A percentile compares a stretch with the other conserved stretches of the same genome.
These are phyloP conservation scores for Alaudala cheleensis DNA, from an alignment of 2,113 vertebrate genomes.

Conservation along the genomic window DNA sequence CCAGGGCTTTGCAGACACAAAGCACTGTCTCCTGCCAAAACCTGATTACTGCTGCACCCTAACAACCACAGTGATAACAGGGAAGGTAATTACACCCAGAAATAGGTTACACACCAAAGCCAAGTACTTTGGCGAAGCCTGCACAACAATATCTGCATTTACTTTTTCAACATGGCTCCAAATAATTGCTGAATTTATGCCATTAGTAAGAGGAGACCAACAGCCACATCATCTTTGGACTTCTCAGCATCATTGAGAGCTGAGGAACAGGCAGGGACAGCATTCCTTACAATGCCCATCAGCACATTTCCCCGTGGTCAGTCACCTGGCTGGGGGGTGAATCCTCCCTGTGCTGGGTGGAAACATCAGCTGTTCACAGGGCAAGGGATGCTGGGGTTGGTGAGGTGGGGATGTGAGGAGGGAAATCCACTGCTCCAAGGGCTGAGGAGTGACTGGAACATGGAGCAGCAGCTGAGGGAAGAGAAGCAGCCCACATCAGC, in stretches of 20 bases:
- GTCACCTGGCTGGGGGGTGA: not conserved
- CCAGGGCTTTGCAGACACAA: conserved; percentile 24
- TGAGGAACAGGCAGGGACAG: rapidly evolving
- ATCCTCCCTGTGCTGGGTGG: not conserved
- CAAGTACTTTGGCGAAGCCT: not conserved
- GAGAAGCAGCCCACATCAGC: not conserved
- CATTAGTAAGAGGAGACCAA: not conserved
- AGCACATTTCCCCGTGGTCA: not conserved
- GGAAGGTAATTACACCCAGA: not conserved
- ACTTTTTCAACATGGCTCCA: not conserved
- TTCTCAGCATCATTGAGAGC: not conserved
- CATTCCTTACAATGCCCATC: not conserved
- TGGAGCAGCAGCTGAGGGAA: not conserved
- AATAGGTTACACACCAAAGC: not conserved
- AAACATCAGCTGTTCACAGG: not conserved
- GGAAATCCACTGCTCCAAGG: not conserved
- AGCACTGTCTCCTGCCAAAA: not conserved
- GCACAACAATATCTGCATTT: not conserved
- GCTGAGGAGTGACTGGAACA: not conserved
- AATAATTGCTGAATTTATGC: not conserved
- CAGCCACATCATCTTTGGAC: not conserved
- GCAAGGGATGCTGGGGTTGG: not conserved
- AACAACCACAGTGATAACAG: not conserved
- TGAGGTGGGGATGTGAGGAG: not conserved
- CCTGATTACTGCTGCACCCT: not conserved